phyloP scores from a whole-genome alignment of 2,113 vertebrate species.

The Apaloderma vittatum region DNA sequence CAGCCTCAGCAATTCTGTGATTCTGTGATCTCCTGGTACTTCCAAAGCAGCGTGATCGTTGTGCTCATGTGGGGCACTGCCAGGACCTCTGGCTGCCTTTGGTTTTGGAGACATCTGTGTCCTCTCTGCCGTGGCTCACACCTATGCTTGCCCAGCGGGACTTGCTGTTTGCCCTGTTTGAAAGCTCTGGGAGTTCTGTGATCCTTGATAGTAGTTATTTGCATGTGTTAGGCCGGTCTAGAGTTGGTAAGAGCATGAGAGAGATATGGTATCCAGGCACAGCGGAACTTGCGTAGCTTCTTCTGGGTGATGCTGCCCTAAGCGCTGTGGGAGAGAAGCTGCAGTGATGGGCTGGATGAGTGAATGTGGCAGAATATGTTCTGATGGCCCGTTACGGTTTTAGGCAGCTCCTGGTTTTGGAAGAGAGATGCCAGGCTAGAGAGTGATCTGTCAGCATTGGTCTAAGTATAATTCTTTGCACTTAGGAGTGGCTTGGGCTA shows the following conservation, averaged over 20 bases:
- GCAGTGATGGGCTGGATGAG: too few relatives aligned
- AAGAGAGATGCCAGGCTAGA: not conserved
- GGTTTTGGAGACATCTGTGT: accelerated
- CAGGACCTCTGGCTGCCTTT: accelerated
- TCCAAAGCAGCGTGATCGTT: accelerated
- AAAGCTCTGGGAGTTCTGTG: accelerated
- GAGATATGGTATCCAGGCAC: accelerated
- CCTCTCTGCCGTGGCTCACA: not conserved
- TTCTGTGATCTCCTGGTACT: accelerated
- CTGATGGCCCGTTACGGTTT: accelerated
- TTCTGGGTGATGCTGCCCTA: accelerated
- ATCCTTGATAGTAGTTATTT: accelerated
- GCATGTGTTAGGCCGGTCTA: accelerated
- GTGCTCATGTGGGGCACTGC: accelerated
- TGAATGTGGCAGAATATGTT: accelerated
- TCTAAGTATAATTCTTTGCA: not conserved
- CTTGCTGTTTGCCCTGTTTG: accelerated
- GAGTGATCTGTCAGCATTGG: not conserved
- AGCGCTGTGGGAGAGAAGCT: too few relatives aligned
- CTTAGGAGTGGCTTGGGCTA: not conserved
- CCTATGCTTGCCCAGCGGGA: accelerated
- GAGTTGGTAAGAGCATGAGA: accelerated
- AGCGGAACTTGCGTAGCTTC: not conserved
- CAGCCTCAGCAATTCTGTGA: too few relatives aligned
- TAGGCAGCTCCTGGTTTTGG: not conserved